These are phyloP conservation scores for Perizoma affinitatum DNA, from an alignment of 2,888 invertebrate species.

Conservation along the genomic window DNA sequence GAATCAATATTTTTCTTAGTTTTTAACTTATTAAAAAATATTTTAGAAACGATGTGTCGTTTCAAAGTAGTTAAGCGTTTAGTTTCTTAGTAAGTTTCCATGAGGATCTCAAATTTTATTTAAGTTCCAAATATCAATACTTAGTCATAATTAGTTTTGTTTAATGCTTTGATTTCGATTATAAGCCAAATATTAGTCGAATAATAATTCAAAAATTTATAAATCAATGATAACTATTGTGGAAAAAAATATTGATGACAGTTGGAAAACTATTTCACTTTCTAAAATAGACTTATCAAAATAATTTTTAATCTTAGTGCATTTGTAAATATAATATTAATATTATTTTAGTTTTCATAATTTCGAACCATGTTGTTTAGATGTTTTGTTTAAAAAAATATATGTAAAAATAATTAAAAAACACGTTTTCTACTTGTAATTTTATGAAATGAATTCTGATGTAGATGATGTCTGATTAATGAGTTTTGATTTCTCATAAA, in stretches of 20 bases:
- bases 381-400: slow-evolving; percentile 63
- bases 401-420: slow-evolving; percentile 48
- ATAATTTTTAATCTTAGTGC: slow-evolving; percentile 44
- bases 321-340: slow-evolving; percentile 57
- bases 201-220: slow-evolving; percentile 53
- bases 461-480: slow-evolving; percentile 46
- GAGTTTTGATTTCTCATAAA: slow-evolving; percentile 47
- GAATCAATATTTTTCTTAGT: slow-evolving; percentile 61
- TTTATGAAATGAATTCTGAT: slow-evolving; percentile 38
- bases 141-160: slow-evolving; percentile 68
- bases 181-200: slow-evolving; percentile 81
- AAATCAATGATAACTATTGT: slow-evolving; percentile 16
- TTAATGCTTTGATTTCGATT: slow-evolving; percentile 62
- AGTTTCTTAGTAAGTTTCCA: slow-evolving; percentile 52
- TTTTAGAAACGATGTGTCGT: slow-evolving; percentile 32
- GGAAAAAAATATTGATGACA: slow-evolving; percentile 22
- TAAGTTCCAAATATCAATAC: slow-evolving; percentile 77
- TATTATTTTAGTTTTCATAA: slow-evolving; percentile 45
- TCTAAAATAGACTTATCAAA: slow-evolving; percentile 48
- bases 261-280: slow-evolving; percentile 35
- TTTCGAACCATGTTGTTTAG: slow-evolving; percentile 58
- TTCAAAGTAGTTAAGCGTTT: slow-evolving; percentile 40
- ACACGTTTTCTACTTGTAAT: slow-evolving; percentile 54
- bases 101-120: slow-evolving; percentile 77
- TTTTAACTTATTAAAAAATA: slow-evolving; percentile 68